Evolutionary conservation across 2,113 vertebrate species (phyloP).

Genomic region (Plestiodon gilberti): DNA sequence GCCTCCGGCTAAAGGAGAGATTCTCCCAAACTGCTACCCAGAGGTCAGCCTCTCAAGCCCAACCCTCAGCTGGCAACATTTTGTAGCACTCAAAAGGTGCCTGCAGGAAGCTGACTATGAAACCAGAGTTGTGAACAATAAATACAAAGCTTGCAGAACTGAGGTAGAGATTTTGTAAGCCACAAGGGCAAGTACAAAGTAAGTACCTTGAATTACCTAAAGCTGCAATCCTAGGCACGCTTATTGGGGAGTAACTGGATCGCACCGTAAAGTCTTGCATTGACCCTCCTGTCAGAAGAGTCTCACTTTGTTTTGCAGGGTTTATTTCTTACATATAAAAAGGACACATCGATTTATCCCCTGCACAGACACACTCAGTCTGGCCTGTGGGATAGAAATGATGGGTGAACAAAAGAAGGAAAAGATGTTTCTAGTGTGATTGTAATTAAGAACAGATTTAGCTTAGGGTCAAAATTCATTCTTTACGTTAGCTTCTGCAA

Average conservation of each 20-base stretch:
- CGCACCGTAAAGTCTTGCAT: too few species aligned
- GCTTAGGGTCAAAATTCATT: constrained; percentile 15
- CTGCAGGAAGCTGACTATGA: neutral
- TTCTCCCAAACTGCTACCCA: neutral
- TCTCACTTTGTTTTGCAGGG: neutral
- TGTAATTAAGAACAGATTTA: constrained; percentile 12
- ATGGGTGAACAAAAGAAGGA: constrained; percentile 10
- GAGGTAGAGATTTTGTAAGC: neutral
- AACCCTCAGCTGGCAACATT: too few species aligned
- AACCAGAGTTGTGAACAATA: neutral
- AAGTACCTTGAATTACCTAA: constrained; percentile 1
- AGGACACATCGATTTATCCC: neutral
- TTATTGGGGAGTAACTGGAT: too few species aligned
- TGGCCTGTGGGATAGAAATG: neutral
- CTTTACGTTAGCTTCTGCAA: neutral
- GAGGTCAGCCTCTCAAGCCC: neutral
- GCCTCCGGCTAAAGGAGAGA: neutral
- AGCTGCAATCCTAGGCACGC: neutral
- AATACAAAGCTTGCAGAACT: neutral
- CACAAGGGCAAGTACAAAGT: neutral
- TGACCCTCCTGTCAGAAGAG: neutral
- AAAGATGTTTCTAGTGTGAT: constrained; percentile 14
- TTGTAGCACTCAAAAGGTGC: neutral
- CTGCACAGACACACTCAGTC: neutral
- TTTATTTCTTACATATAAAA: neutral